Evolutionary conservation across 1,140 invertebrate genomes (phyloP).

Genomic region (Hylyphantes graminicola): DNA sequence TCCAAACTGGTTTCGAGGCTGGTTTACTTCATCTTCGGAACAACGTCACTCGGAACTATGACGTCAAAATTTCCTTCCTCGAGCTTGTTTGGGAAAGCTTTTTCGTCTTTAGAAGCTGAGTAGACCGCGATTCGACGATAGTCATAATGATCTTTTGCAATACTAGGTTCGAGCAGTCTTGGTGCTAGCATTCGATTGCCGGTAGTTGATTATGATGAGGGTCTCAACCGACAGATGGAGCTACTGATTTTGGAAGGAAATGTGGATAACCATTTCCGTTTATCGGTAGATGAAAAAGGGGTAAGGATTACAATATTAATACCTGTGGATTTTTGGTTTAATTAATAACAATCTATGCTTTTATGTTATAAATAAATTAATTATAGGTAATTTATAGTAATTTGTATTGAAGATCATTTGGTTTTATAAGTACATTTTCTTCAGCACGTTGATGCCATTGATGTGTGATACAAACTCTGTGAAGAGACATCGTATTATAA

Average conservation of each 20-base stretch:
- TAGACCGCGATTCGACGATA: too few relatives aligned
- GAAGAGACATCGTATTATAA: too few relatives aligned
- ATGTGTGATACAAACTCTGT: too few relatives aligned
- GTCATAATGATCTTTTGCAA: too few relatives aligned
- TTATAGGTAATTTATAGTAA: neutral
- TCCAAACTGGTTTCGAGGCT: too few relatives aligned
- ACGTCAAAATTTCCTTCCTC: too few relatives aligned
- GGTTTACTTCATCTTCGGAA: too few relatives aligned
- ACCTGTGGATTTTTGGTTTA: too few relatives aligned
- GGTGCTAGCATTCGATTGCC: conserved; percentile 62
- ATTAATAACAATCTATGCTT: neutral
- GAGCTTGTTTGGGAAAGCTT: too few relatives aligned
- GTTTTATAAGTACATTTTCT: neutral
- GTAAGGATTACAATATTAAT: conserved; percentile 26
- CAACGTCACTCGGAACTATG: too few relatives aligned
- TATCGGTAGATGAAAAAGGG: conserved; percentile 64
- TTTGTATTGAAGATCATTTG: neutral
- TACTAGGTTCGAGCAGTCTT: conserved; percentile 49
- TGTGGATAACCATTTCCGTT: conserved; percentile 64
- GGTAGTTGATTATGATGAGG: conserved; percentile 65
- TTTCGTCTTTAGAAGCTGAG: too few relatives aligned
- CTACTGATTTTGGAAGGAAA: conserved; percentile 69
- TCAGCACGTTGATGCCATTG: neutral
- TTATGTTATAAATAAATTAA: neutral
- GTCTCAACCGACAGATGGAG: conserved; percentile 67